These are phyloP conservation scores for Planiliza haematocheilus DNA, from an alignment of 2,113 vertebrate species.

Conservation along the genomic window DNA sequence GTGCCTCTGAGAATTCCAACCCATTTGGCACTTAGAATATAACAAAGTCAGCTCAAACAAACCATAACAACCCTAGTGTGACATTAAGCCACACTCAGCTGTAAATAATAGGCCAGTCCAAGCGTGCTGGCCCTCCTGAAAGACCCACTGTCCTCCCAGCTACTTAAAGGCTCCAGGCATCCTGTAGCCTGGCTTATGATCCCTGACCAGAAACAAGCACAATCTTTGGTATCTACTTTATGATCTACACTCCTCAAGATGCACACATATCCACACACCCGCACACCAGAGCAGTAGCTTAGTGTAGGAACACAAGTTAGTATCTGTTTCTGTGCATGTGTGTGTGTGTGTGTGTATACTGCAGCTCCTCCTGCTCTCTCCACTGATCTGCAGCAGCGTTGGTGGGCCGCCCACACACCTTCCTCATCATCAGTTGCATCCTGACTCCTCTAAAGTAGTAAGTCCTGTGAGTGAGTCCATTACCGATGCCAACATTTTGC, in stretches of 20 bases:
- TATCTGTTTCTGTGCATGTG: constrained; percentile 34
- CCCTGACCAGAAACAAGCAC: constrained; percentile 59
- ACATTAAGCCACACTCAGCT: constrained; percentile 36
- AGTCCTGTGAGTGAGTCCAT: constrained; percentile 74
- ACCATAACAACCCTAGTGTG: constrained; percentile 37
- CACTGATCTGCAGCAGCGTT: constrained; percentile 77
- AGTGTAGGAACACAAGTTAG: constrained; percentile 43
- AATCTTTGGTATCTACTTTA: constrained; percentile 49
- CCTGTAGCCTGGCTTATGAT: constrained; percentile 53
- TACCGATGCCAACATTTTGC: constrained; percentile 75
- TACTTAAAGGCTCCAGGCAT: constrained; percentile 49
- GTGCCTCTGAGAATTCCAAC: constrained; percentile 35
- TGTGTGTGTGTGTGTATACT: constrained; percentile 28
- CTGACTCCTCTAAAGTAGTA: constrained; percentile 72
- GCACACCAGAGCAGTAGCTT: constrained; percentile 31
- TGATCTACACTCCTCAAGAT: constrained; percentile 47
- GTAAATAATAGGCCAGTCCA: constrained; percentile 54
- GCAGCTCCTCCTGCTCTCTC: constrained; percentile 64
- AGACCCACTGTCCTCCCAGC: constrained; percentile 39
- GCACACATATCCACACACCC: too few relatives aligned
- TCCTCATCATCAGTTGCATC: constrained; percentile 78
- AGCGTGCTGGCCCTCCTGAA: constrained; percentile 21
- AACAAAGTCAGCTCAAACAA: constrained; percentile 50
- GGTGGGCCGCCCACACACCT: constrained; percentile 75
- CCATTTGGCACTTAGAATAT: constrained; percentile 46